phyloP scores from a whole-genome alignment of 2,888 invertebrate genomes.

The Drosophila macrospina region DNA sequence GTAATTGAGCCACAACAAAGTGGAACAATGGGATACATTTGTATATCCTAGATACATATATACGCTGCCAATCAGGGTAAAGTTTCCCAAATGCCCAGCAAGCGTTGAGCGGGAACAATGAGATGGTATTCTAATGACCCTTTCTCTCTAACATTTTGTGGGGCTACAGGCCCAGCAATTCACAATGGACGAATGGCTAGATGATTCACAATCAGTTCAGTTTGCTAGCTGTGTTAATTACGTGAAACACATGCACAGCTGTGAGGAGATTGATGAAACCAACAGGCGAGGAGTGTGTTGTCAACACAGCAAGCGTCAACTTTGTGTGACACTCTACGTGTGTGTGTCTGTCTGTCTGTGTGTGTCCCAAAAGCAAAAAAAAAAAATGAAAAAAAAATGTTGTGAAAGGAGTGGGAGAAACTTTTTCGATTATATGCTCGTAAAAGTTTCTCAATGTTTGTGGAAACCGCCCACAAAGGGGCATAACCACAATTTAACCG shows the following conservation, averaged over 20 bases:
- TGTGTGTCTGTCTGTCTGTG: background rate
- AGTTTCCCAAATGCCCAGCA: background rate
- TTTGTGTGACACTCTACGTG: slow-evolving; percentile 2
- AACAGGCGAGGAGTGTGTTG: slow-evolving; percentile 26
- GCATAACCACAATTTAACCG: slow-evolving; percentile 71
- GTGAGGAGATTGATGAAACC: slow-evolving; percentile 28
- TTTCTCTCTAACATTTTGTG: slow-evolving; percentile 16
- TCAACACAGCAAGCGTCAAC: slow-evolving; percentile 26
- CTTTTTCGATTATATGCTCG: slow-evolving; percentile 82
- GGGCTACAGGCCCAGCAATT: slow-evolving; percentile 5
- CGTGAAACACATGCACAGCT: slow-evolving; percentile 29
- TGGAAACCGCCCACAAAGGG: slow-evolving; percentile 48
- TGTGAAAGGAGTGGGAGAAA: slow-evolving; percentile 47
- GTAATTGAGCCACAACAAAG: slow-evolving; percentile 40
- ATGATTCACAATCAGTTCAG: background rate
- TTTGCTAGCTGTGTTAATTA: slow-evolving; percentile 42
- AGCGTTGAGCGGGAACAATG: background rate
- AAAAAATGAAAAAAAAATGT: too few relatives aligned
- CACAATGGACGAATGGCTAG: slow-evolving; percentile 5
- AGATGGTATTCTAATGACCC: slow-evolving; percentile 6
- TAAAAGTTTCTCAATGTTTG: slow-evolving; percentile 77
- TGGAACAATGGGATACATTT: slow-evolving; percentile 35
- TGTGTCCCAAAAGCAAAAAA: background rate
- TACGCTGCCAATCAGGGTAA: slow-evolving; percentile 11
- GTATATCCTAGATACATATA: slow-evolving; percentile 1